These are phyloP conservation scores for Ondatra zibethicus DNA, from an alignment of 2,113 vertebrate genomes.

Conservation along the genomic window DNA sequence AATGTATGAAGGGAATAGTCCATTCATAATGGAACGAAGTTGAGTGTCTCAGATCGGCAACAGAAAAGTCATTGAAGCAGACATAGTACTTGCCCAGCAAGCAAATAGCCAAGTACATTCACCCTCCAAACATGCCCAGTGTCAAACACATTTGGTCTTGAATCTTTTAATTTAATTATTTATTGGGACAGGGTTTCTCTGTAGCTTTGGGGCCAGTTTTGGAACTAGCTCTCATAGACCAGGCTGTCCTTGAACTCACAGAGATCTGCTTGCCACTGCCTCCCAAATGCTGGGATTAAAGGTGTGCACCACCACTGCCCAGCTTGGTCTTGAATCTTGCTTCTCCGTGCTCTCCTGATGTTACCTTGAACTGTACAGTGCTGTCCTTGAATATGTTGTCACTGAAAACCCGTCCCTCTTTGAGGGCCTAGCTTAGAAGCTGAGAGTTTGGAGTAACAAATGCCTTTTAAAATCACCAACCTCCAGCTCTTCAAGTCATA, in stretches of 20 bases:
- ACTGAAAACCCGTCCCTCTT: background rate
- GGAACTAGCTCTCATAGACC: no score
- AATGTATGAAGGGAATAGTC: background rate
- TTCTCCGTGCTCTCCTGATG: background rate
- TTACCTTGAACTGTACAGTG: background rate
- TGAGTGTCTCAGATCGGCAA: conserved; percentile 2
- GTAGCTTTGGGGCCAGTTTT: no score
- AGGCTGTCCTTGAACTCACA: no score
- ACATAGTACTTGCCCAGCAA: background rate
- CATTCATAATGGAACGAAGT: conserved; percentile 36
- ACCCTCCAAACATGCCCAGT: background rate
- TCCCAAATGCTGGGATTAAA: no score
- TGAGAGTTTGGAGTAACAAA: background rate
- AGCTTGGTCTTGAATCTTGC: background rate
- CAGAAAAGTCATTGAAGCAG: background rate
- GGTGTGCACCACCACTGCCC: no score
- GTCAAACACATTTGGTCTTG: background rate
- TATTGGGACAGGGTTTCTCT: no score
- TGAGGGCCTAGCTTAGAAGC: background rate
- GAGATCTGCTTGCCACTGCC: no score
- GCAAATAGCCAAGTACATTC: background rate
- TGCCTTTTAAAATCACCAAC: background rate
- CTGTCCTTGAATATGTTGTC: background rate
- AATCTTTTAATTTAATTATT: background rate
- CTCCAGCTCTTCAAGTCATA: background rate